Base-by-base conservation (phyloP, 2,888 invertebrate species). In the Rhabditophanes sp. region DNA sequence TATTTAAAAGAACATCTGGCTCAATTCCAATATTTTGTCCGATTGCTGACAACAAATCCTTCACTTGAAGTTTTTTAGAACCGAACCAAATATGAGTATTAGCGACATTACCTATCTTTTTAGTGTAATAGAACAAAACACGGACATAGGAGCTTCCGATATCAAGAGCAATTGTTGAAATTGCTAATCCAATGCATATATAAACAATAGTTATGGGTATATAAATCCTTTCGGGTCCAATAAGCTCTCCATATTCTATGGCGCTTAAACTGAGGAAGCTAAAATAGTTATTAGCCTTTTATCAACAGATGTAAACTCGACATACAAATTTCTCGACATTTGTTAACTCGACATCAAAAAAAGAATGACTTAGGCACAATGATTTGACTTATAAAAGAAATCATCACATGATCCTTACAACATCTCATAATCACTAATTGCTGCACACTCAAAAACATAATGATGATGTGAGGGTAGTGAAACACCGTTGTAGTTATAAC, bases 81-180 rank as follows among this genome's bases (percentile, higher is more conserved):
- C 60, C 60, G 30, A 61, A 58, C 56, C 60, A 61, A 19, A 60
- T 55, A 5, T 44, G 41, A 30, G 55, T 51, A 25, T 53, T 52
- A 5, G 53, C 57, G 23, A 61, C 53, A 31, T 56, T 53, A 11
- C 48, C 47, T 15, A 55, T 36, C 28, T 49, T 48, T 27, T 48
- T 46, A 2, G 57, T 56, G 22, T 53, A 45, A 34, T 51, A 61
- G 28, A 58, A 61, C 18, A 60, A 30, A 24, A 54, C 61, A 20
- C 54, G 35, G 5, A 61, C 60, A 37, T 60, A 60, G 15, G 48
- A 43, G 11, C 53, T 50, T 14, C 60, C 60, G 30, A 60, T 46
- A 28, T 60, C 58, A 30, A 60, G 37, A 22, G 57, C 60, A 28
- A 61, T 56, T 7, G 60, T 60, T 18, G 60, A 61, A 25, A 60